Base-by-base conservation (phyloP, 2,888 invertebrate species). In the Therioaphis trifolii region DNA sequence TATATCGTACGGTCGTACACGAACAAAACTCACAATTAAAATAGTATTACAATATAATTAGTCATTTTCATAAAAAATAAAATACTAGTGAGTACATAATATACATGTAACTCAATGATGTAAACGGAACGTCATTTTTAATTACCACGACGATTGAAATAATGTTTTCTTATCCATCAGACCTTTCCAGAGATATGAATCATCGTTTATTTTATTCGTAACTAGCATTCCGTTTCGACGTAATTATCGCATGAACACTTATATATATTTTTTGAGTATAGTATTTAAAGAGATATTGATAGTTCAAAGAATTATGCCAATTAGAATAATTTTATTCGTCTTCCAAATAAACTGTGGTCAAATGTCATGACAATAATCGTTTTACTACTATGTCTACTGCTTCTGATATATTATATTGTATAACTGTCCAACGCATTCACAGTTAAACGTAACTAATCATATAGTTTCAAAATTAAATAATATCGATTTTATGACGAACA, bases 321-420 rank as follows among this genome's bases (percentile, higher is more conserved):
- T 76, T 63, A 76, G 21, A 66, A 77, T 52, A 66, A 29, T 77
- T 52, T 21, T n/a, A 49, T 29, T 66, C 77, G 21, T 18, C 46
- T 35, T 35, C 24, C 24, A 24, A 55, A 61, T 63, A 46, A 35
- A 52, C 21, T 29, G 49, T 21, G 77, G 77, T 77, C 77, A 66
- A 77, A 77, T 66, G 77, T 77, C 77, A 77, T n/a, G n/a, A n/a
- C 76, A n/a, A 15, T 35, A 21, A 74, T 74, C 35, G 40, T 61
- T 76, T 43, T 76, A 29, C 27, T 61, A 76, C 12, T 43, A 18
- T 21, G 5, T 49, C 29, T 29, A 21, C 49, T 21, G 15, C 72
- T 35, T 29, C 15, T 75, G 12, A 27, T 61, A 55, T n/a, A 55
- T 29, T 29, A 29, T 5, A 63, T 18, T 5, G 24, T 43, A n/a